These are phyloP conservation scores for Capitulum mitella DNA, from an alignment of 2,888 invertebrate genomes.

Conservation along the genomic window DNA sequence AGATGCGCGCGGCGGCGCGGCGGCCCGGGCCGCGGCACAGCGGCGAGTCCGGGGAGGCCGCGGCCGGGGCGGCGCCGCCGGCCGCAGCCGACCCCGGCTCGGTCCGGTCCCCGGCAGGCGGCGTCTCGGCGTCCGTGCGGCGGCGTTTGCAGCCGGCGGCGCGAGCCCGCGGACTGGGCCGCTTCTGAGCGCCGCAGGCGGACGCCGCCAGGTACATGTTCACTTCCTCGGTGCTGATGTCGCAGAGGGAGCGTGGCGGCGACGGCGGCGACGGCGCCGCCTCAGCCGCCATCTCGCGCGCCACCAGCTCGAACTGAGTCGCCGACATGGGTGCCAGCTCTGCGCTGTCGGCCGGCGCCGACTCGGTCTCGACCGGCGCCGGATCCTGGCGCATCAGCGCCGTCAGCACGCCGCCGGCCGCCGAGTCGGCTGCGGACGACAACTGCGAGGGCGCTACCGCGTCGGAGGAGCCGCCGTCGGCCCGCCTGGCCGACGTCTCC, in stretches of 20 bases:
- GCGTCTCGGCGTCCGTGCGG: not conserved
- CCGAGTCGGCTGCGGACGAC: not conserved
- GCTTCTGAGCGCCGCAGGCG: not conserved
- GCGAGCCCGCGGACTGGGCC: not conserved
- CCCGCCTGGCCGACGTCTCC: too few relatives aligned
- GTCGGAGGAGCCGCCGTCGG: not conserved
- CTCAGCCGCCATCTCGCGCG: not conserved
- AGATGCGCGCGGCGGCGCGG: not conserved
- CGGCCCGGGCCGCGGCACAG: not conserved
- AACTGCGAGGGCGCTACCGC: not conserved
- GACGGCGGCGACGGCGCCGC: not conserved
- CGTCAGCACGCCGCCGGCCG: not conserved
- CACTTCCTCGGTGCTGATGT: not conserved
- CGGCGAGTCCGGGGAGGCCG: not conserved
- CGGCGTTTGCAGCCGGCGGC: not conserved
- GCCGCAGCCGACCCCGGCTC: not conserved
- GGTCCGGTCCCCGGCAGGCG: not conserved
- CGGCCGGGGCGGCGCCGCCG: not conserved
- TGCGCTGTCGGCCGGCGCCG: not conserved
- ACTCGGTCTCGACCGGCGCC: not conserved
- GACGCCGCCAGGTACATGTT: not conserved
- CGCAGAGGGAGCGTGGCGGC: not conserved
- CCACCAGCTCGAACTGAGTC: not conserved
- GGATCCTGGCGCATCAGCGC: slow-evolving; percentile 7
- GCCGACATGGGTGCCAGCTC: not conserved